phyloP scores from a whole-genome alignment of 1,140 invertebrate species.

The Bathynomus jamesi region DNA sequence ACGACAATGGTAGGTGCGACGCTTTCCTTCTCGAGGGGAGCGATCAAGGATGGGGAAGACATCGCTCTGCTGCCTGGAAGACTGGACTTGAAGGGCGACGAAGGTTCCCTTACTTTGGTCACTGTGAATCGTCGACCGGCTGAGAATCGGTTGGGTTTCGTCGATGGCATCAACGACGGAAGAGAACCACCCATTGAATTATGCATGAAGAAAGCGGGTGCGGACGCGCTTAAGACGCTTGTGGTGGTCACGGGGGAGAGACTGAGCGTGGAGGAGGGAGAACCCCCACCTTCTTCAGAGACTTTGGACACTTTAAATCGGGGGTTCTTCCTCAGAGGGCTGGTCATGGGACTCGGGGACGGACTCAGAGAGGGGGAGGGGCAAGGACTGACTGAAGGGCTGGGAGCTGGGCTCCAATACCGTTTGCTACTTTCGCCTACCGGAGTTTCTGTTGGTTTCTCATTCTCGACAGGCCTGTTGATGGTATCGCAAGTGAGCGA shows the following conservation, averaged over 20 bases:
- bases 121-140: conserved; percentile 34
- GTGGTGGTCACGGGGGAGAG: background rate
- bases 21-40: background rate
- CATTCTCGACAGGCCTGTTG: conserved; percentile 27
- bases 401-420: conserved; percentile 56
- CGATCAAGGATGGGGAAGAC: conserved; percentile 10
- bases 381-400: conserved; percentile 58
- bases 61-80: conserved; percentile 5
- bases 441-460: conserved; percentile 43
- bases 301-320: conserved; percentile 33
- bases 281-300: background rate
- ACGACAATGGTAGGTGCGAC: conserved; percentile 29
- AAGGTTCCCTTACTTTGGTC: conserved; percentile 18
- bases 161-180: background rate
- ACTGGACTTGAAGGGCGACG: conserved; percentile 9
- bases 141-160: conserved; percentile 20
- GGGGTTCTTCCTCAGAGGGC: conserved; percentile 33
- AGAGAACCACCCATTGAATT: background rate
- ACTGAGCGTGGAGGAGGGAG: background rate
- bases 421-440: conserved; percentile 51
- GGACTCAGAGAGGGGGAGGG: conserved; percentile 52
- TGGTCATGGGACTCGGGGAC: conserved; percentile 34
- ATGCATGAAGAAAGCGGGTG: background rate
- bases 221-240: background rate
- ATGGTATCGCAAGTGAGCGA: conserved; percentile 51